A percentile compares a stretch with the other conserved stretches of the same genome.
phyloP scores from a whole-genome alignment of 2,113 vertebrate species.

The Dicerorhinus sumatrensis region DNA sequence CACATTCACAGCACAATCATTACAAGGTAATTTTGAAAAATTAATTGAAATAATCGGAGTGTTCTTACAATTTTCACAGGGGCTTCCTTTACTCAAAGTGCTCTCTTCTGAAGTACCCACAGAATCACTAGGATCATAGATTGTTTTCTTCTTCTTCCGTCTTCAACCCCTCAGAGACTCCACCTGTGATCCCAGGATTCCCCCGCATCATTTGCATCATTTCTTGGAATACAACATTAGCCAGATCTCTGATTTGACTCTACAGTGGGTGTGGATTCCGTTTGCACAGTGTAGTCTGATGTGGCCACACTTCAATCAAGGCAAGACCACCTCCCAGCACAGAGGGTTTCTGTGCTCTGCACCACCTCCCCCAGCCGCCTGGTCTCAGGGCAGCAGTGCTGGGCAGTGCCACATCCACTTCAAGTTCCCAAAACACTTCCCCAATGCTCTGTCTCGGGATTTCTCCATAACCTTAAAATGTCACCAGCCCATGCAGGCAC shows the following conservation, averaged over 20 bases:
- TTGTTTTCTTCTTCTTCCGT: not conserved
- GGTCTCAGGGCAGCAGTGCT: not conserved
- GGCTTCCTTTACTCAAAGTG: not conserved
- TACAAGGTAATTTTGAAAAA: not conserved
- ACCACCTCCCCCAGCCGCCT: rapidly evolving
- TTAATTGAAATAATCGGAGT: conserved; percentile 10
- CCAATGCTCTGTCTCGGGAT: not conserved
- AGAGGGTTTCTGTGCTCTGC: not conserved
- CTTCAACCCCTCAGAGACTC: not conserved
- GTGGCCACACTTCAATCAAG: not conserved
- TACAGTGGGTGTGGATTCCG: not conserved
- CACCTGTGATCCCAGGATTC: not conserved
- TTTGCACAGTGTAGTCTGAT: not conserved
- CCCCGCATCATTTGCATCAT: not conserved
- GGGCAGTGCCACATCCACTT: not conserved
- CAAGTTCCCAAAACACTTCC: not conserved
- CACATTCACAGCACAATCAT: not conserved
- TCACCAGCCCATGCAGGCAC: not conserved
- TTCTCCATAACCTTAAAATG: not conserved
- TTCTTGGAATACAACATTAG: not conserved
- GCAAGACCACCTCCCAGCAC: not conserved
- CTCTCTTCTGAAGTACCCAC: not conserved
- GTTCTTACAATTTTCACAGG: not conserved
- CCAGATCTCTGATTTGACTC: not conserved
- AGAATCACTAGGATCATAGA: not conserved